Evolutionary conservation across 2,797 vertebrate genomes (phyloP), one percentile per base, ranked within the genome.

Genomic region (Anguilla obscura): DNA sequence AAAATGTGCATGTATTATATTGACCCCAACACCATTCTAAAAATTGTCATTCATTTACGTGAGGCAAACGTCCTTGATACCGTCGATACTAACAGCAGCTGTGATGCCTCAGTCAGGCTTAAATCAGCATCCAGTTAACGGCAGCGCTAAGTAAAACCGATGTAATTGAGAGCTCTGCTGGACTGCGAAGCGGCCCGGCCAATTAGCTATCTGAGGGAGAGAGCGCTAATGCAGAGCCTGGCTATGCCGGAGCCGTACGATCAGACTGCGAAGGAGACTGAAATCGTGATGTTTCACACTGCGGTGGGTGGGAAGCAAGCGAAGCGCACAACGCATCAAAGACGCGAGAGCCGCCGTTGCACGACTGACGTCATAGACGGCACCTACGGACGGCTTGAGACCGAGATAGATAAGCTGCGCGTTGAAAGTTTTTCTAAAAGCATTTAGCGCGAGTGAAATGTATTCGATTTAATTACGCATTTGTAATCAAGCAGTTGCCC

Each of bases 391-490:
- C 21, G 8, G 4, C 21, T 89, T 88, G 74, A 90, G 87, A 87
- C 89, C 90, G 91, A 92, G 93, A 92, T 40, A 24, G 89, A 90
- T 88, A 85, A 86, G 84, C 90, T 90, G 91, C 90, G 84, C n/a
- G 80, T 86, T 86, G 87, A 36, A 3, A 1, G 21, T n/a, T 48
- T 24, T 50, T 10, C 79, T 45, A 82, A 45, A 82, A 50, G 18
- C 21, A 24, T 50, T 82, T 48, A 82, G 0, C 0, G 7, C 79
- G 9, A 30, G 40, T 50, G 80, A 87, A 54, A 16, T 16, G 21
- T 88, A 79, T 40, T 40, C 40, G 74, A 3, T 48, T 48, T 8
- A 82, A 82, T 48, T 16, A 82, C 21, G 45, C 6, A 8, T 48
- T 50, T 82, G 40, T 82, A 48, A n/a, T 48, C 40, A 48, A 66